Evolutionary conservation across 2,888 invertebrate species (phyloP).

Genomic region (Microctonus aethiopoides): DNA sequence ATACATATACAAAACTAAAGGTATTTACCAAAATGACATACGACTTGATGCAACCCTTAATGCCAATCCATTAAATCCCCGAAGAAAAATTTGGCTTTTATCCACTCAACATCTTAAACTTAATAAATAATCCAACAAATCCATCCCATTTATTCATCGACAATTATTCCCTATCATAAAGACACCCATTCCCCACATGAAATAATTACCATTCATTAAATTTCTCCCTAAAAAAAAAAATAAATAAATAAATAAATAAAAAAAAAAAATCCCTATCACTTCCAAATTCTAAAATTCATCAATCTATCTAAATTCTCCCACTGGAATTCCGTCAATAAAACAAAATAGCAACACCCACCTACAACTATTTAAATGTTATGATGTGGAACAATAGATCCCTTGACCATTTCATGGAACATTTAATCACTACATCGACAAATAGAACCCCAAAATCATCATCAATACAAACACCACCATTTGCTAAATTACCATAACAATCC

Average conservation of each 20-base stretch:
- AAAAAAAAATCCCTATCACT: too few relatives aligned
- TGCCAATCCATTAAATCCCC: conserved; percentile 9
- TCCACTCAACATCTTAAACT: conserved; percentile 61
- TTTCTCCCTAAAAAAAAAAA: too few relatives aligned
- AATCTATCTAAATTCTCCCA: too few relatives aligned
- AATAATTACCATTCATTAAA: too few relatives aligned
- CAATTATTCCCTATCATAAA: too few relatives aligned
- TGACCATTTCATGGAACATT: conserved; percentile 65
- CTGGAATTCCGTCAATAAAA: conserved; percentile 36
- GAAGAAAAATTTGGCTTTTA: conserved; percentile 53
- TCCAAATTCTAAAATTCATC: too few relatives aligned
- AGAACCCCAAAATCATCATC: conserved; percentile 47
- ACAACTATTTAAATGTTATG: conserved; percentile 65
- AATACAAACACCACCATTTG: not conserved
- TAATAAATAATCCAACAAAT: conserved; percentile 44
- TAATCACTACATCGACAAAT: conserved; percentile 64
- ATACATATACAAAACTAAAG: too few relatives aligned
- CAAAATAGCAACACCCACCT: conserved; percentile 47
- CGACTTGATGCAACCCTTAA: not conserved
- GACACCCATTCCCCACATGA: too few relatives aligned
- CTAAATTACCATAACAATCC: conserved; percentile 9
- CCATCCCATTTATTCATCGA: not conserved
- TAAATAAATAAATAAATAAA: too few relatives aligned
- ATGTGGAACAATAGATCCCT: conserved; percentile 64
- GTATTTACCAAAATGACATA: too few relatives aligned